Evolutionary conservation across 2,797 vertebrate genomes (phyloP).

Genomic region (Phaenicophaeus curvirostris): DNA sequence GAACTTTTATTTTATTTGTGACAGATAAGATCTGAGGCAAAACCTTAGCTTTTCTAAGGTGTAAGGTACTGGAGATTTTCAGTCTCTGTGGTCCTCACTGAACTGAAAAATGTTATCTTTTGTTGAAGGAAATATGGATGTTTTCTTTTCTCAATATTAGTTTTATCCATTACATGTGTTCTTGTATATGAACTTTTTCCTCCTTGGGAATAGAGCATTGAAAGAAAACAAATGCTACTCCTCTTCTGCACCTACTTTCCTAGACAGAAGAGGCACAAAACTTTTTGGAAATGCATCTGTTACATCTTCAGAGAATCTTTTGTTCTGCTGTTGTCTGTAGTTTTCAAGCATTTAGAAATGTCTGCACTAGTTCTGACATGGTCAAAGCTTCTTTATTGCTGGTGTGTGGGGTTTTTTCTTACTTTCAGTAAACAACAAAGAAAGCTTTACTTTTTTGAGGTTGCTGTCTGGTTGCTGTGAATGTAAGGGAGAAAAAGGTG

Average conservation of each 20-base stretch:
- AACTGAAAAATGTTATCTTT: not conserved
- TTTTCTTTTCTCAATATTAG: conserved; percentile 1
- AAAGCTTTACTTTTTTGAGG: not conserved
- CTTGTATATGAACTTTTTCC: conserved; percentile 31
- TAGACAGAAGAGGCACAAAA: conserved; percentile 23
- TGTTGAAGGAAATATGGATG: not conserved
- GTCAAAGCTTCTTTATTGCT: not conserved
- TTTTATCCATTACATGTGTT: conserved; percentile 39
- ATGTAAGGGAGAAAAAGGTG: not conserved
- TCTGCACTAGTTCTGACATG: conserved; percentile 39
- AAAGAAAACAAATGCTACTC: conserved; percentile 16
- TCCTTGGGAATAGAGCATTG: conserved; percentile 54
- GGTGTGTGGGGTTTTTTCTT: not conserved
- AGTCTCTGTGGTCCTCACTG: not conserved
- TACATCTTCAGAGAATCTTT: conserved; percentile 57
- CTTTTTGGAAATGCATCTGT: conserved; percentile 37
- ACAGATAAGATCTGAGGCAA: not conserved
- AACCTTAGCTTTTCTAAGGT: not conserved
- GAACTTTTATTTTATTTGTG: not conserved
- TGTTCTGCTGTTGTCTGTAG: conserved; percentile 60
- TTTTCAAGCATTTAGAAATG: conserved; percentile 64
- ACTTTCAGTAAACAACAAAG: conserved; percentile 19
- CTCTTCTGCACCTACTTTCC: not conserved
- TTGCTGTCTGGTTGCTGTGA: not conserved
- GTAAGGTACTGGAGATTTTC: not conserved